Evolutionary conservation across 2,888 invertebrate genomes (phyloP), one percentile per base, ranked within the genome.

Genomic region (Beris morrisii): DNA sequence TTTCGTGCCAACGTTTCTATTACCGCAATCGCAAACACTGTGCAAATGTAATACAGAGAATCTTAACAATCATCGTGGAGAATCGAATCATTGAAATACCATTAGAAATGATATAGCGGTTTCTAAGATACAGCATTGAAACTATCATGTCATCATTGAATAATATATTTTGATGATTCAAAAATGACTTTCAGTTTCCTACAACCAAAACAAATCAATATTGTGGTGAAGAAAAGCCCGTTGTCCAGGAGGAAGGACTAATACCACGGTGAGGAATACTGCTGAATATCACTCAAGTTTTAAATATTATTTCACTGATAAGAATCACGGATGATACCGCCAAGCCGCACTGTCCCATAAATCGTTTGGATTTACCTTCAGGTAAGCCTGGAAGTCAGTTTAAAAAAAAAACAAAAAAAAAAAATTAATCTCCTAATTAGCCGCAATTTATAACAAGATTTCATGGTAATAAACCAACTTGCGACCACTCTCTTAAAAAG

Each of bases 151-250:
- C 71, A 71, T 70, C 66, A 66, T 69, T 57, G 67, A 70, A 70
- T 69, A 69, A 69, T 69, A 67, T 67, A 65, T 69, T 70, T 71
- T 71, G 69, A 71, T 71, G 71, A 69, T 70, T 68, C 66, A 65
- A 67, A 66, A 69, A 61, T 71, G 71, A 71, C 66, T 66, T 61
- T 64, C 66, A 68, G 53, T 67, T 69, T 71, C 64, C 43, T 13
- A 12, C 15, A 69, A 67, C 57, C 67, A 67, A 58, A 69, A 67
- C 66, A 66, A 68, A 69, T 68, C 68, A 48, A 55, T 64, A 55
- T 46, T 55, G 32, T 46, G 32, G 11, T 12, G 22, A 13, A 45
- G 45, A 64, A 44, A 13, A 54, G 22, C 31, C 56, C 57, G 9
- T 45, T 46, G 3, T 22, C 46, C 22, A 22, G 54, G 53, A 54